Evolutionary conservation across 2,797 vertebrate genomes (phyloP), one percentile per base, ranked within the genome.

Genomic region (Adelosebastes latens): DNA sequence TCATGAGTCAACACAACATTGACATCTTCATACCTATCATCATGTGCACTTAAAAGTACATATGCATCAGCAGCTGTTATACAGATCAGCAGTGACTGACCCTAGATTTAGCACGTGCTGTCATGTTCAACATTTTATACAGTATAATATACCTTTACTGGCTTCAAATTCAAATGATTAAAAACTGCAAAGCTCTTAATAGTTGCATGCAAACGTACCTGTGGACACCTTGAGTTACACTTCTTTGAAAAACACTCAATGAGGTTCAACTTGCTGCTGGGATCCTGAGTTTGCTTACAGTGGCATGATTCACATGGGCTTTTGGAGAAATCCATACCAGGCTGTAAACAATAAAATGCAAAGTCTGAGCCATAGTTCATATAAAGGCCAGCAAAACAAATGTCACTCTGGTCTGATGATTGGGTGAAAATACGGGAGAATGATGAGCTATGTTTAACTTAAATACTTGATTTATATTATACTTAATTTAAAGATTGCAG

Each of bases 251-350:
- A 0, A 80, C 97, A 98, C 0, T 34, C 1, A 42, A 94, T 24
- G 0, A 0, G 0, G 4, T 94, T 91, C 72, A 83, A 49, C 3
- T 72, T 39, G 52, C 72, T 85, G 3, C 1, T 18, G 8, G 84
- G 55, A 79, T 96, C 83, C 79, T 79, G 72, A 29, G 4, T 34
- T 3, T 70, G 1, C 52, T 78, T 90, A 80, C 97, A 98, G 46
- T 1, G 53, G 69, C 97, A 98, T 0, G 3, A 75, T 74, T 95
- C 82, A 93, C 97, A 98, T 7, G 29, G 77, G 1, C 32, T 0
- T 2, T 74, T 87, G 18, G 39, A 58, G 87, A 94, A 87, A 0
- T 7, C 10, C 0, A 25, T 79, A 27, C 95, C 96, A 0, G 90
- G 85, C 97, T 98, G 78, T 42, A 42, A 53, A 72, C 12, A 71